A percentile compares a stretch with the other conserved stretches of the same genome.
These are phyloP conservation scores for Rhamnusium bicolor DNA, from an alignment of 2,888 invertebrate species.

Conservation along the genomic window DNA sequence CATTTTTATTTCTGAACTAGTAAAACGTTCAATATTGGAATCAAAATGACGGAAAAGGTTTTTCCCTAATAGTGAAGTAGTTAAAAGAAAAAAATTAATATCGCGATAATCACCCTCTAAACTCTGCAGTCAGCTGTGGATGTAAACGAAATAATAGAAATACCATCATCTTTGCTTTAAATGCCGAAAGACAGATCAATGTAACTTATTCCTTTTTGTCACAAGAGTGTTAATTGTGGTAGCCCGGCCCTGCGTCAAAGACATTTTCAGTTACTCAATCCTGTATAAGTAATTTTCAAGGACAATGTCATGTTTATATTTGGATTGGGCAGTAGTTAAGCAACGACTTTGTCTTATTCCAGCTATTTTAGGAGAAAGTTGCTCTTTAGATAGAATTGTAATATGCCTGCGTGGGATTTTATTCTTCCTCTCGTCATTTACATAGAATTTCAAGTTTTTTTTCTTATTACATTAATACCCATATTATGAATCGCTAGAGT, in stretches of 20 bases:
- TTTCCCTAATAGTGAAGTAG: too few relatives aligned
- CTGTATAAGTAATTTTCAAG: conserved; percentile 32
- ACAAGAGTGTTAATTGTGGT: too few relatives aligned
- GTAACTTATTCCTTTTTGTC: too few relatives aligned
- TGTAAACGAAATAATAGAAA: too few relatives aligned
- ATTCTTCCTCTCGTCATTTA: conserved; percentile 19
- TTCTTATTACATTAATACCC: background rate
- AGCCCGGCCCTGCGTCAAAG: background rate
- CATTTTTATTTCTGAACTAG: too few relatives aligned
- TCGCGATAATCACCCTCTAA: too few relatives aligned
- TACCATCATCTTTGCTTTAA: too few relatives aligned
- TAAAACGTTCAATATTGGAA: too few relatives aligned
- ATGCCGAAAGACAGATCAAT: too few relatives aligned
- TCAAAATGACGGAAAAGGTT: too few relatives aligned
- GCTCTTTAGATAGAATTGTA: conserved; percentile 11
- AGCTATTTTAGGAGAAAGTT: conserved; percentile 33
- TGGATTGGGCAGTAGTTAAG: background rate
- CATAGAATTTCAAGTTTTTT: conserved; percentile 11
- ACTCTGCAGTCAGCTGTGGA: too few relatives aligned
- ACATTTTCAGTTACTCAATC: conserved; percentile 11
- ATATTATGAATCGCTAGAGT: background rate
- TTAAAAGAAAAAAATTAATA: too few relatives aligned
- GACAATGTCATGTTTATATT: conserved; percentile 32
- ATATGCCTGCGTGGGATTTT: conserved; percentile 24
- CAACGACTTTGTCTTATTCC: conserved; percentile 7